Percentiles rank a stretch among this genome's conserved stretches.
These are phyloP conservation scores for Pelusios castaneus DNA, from an alignment of 2,113 vertebrate genomes.

Conservation along the genomic window DNA sequence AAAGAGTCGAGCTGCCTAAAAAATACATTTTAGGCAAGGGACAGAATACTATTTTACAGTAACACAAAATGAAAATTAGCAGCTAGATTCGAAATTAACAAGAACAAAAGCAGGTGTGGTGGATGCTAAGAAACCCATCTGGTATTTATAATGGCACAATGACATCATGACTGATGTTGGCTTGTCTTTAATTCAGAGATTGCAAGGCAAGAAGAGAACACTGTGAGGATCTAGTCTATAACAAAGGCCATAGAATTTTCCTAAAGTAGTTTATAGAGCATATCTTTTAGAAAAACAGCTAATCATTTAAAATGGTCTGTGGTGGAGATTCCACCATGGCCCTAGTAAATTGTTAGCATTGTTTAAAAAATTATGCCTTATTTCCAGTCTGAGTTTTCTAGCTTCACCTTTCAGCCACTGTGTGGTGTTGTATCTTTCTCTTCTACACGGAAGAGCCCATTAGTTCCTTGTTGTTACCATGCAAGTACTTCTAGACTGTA, in stretches of 20 bases:
- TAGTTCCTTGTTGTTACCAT: background rate
- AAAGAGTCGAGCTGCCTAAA: background rate
- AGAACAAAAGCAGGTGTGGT: background rate
- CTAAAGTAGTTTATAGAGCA: background rate
- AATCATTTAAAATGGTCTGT: background rate
- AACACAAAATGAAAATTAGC: background rate
- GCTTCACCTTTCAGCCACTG: background rate
- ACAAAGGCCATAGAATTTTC: background rate
- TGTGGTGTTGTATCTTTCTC: no score
- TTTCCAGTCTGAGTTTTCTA: background rate
- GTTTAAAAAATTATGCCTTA: background rate
- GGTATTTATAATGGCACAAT: background rate
- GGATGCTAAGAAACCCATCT: background rate
- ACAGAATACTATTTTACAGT: background rate
- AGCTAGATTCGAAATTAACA: background rate
- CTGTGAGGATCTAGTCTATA: background rate
- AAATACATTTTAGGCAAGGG: background rate
- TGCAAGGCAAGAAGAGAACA: background rate
- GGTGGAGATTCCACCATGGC: background rate
- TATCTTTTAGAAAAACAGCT: background rate
- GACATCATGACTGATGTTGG: fast-evolving
- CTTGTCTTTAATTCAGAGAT: background rate
- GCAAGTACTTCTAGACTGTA: background rate
- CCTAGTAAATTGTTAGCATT: no score
- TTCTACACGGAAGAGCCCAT: background rate